These are phyloP conservation scores for Pseudobourletiella spinata DNA, from an alignment of 1,140 invertebrate genomes.

Conservation along the genomic window DNA sequence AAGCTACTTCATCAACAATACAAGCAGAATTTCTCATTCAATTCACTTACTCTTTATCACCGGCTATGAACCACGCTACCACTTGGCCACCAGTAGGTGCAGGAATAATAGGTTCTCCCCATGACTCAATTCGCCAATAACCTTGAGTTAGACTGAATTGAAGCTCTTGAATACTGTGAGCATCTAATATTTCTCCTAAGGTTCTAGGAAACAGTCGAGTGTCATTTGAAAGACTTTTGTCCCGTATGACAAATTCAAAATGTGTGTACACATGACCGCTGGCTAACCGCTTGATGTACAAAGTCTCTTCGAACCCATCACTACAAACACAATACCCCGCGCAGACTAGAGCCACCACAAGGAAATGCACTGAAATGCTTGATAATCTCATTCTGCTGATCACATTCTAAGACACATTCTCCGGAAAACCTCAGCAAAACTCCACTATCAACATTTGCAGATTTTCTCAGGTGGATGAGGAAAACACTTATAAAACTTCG, in stretches of 20 bases:
- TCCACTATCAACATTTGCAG: no score
- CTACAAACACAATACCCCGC: no score
- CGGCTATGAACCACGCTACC: constrained; percentile 76
- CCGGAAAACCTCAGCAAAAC: no score
- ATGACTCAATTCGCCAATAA: constrained; percentile 81
- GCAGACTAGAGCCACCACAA: no score
- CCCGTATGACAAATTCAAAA: constrained; percentile 69
- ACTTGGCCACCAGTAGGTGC: constrained; percentile 86
- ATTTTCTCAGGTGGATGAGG: no score
- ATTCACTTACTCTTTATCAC: constrained; percentile 44
- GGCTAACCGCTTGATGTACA: constrained; percentile 65
- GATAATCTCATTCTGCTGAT: no score
- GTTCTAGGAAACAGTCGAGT: constrained; percentile 71
- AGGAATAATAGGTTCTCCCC: constrained; percentile 78
- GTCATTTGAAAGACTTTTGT: constrained; percentile 15
- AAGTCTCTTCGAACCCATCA: constrained; percentile 70
- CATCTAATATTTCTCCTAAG: constrained; percentile 76
- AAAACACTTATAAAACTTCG: no score
- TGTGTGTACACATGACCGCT: constrained; percentile 70
- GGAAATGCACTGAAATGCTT: no score
- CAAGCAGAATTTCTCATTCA: not conserved
- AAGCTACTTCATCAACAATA: not conserved
- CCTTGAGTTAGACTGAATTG: constrained; percentile 87
- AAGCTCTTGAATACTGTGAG: constrained; percentile 77
- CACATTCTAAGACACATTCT: no score